These are phyloP conservation scores for Chiloscyllium punctatum DNA, from an alignment of 2,797 vertebrate species.

Conservation along the genomic window DNA sequence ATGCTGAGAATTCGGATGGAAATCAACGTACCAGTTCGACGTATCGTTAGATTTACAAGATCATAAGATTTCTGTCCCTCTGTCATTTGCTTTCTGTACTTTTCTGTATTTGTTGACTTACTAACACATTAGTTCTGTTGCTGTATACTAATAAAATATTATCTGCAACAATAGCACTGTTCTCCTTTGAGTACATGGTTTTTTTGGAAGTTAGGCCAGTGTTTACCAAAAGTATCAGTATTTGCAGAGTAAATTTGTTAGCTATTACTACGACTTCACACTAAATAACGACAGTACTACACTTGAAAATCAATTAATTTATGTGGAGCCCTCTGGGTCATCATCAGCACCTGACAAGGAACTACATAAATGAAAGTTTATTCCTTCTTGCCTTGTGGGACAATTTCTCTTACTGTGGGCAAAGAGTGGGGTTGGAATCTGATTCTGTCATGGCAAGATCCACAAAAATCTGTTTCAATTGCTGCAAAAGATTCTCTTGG, in stretches of 20 bases:
- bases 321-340: not conserved
- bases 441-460: not conserved
- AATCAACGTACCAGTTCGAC: constrained; percentile 7
- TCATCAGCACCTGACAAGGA: not conserved
- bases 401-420: not conserved
- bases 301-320: not conserved
- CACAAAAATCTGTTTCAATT: not conserved
- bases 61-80: constrained; percentile 6
- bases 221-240: too few relatives aligned
- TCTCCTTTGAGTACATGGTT: constrained; percentile 5
- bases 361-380: not conserved
- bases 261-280: not conserved
- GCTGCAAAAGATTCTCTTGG: not conserved
- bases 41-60: not conserved
- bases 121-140: constrained; percentile 14
- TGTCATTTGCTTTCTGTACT: constrained; percentile 29
- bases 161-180: constrained; percentile 13
- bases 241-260: not conserved
- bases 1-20: not conserved
- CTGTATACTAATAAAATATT: constrained; percentile 33
- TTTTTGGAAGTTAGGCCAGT: not conserved
- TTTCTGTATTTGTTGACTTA: constrained; percentile 27
- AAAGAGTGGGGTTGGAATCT: not conserved
- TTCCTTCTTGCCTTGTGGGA: not conserved
- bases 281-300: not conserved